phyloP scores from a whole-genome alignment of 2,888 invertebrate genomes.

The Schizaphis graminum region DNA sequence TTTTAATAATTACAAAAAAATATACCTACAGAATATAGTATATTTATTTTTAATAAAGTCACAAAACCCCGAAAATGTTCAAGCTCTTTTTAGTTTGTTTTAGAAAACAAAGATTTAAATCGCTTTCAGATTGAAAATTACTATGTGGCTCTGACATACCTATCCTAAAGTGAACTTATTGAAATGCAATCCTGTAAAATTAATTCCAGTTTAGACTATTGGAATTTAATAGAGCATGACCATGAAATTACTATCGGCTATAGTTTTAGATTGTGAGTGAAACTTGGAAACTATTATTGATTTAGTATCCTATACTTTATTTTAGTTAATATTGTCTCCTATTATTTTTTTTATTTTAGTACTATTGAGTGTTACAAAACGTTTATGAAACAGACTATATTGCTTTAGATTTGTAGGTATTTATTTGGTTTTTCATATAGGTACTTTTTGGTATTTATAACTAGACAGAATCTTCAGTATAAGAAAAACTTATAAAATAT shows the following conservation, averaged over 20 bases:
- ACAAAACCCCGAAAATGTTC: not conserved
- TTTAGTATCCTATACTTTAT: not conserved
- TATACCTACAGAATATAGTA: not conserved
- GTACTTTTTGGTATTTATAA: not conserved
- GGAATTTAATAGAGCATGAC: not conserved
- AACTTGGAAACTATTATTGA: not conserved
- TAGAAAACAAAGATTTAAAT: not conserved
- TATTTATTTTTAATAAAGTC: not conserved
- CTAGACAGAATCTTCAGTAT: not conserved
- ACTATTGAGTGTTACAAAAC: not conserved
- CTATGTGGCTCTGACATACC: not conserved
- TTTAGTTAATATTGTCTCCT: not conserved
- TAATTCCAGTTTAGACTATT: not conserved
- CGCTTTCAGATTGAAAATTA: conserved; percentile 2
- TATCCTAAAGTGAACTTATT: not conserved
- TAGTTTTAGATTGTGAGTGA: not conserved
- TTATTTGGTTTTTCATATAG: not conserved
- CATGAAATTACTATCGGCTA: not conserved
- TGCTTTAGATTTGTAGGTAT: not conserved
- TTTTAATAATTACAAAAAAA: not conserved
- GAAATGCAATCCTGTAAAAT: not conserved
- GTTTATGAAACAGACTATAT: not conserved
- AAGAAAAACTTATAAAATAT: not conserved
- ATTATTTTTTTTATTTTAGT: not conserved
- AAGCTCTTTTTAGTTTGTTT: not conserved